Conservation (phyloP, 2,113 vertebrate species). For the Rhinogobius similis region DNA sequence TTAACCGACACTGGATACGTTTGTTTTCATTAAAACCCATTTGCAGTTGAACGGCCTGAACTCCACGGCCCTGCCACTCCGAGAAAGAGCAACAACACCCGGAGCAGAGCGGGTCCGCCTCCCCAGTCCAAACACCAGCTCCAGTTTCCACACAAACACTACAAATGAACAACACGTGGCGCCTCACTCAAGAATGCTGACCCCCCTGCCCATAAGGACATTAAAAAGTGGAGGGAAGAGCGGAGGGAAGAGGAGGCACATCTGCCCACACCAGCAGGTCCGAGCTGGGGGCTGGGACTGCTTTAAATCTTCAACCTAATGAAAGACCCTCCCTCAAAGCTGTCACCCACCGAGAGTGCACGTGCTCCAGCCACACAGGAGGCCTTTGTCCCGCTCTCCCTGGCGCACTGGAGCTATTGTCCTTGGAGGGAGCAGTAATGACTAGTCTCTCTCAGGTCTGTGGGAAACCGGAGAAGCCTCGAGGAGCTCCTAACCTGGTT, state of each 20-base stretch:
- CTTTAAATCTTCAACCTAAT: conserved; percentile 76
- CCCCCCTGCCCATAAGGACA: conserved; percentile 40
- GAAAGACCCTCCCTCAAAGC: conserved; percentile 73
- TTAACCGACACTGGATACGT: not conserved
- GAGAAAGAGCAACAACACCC: too few species aligned
- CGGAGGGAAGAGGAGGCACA: conserved; percentile 68
- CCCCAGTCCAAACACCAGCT: not conserved
- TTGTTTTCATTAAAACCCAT: not conserved
- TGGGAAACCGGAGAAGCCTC: not conserved
- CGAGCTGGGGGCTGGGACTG: conserved; percentile 45
- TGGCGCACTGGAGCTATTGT: conserved; percentile 44
- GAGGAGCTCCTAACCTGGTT: not conserved
- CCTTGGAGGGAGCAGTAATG: conserved; percentile 9
- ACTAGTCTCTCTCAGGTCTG: not conserved
- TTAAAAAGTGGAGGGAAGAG: conserved; percentile 19
- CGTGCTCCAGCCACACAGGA: conserved; percentile 56
- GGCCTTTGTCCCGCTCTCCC: conserved; percentile 58
- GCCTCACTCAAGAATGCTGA: conserved; percentile 47
- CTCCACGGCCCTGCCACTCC: too few species aligned
- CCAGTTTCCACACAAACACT: conserved; percentile 73
- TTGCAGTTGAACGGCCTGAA: too few species aligned
- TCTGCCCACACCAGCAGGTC: conserved; percentile 76
- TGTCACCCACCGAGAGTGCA: conserved; percentile 71
- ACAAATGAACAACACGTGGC: conserved; percentile 72
- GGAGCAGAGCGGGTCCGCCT: too few species aligned